Evolutionary conservation across 2,888 invertebrate genomes (phyloP).

Genomic region (Oligia fasciuncula): DNA sequence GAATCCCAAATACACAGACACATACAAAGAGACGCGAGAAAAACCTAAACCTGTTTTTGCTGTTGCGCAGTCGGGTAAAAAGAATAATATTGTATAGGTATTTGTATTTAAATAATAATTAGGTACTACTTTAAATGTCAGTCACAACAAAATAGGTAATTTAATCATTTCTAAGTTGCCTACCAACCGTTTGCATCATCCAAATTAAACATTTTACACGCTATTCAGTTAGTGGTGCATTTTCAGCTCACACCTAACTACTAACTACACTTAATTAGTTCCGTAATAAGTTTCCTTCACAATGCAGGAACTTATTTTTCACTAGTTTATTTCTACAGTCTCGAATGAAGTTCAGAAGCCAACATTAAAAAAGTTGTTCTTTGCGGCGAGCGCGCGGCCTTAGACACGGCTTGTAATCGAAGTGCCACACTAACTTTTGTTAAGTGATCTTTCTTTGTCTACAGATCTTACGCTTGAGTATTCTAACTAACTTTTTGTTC

Average conservation of each 20-base stretch:
- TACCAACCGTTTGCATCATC: background rate
- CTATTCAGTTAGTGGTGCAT: constrained; percentile 13
- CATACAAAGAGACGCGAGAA: background rate
- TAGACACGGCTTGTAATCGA: constrained; percentile 48
- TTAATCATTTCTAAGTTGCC: background rate
- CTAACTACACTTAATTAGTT: constrained; percentile 42
- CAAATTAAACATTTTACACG: constrained; percentile 12
- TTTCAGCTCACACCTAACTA: constrained; percentile 22
- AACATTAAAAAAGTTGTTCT: constrained; percentile 57
- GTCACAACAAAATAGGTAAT: constrained; percentile 3
- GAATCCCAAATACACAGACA: background rate
- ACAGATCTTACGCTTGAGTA: constrained; percentile 24
- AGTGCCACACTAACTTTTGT: constrained; percentile 39
- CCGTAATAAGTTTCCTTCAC: constrained; percentile 33
- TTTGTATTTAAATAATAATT: background rate
- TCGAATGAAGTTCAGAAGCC: constrained; percentile 38
- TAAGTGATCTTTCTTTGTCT: constrained; percentile 50
- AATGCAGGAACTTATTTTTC: constrained; percentile 42
- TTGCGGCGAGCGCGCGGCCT: constrained; percentile 20
- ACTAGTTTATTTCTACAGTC: constrained; percentile 42
- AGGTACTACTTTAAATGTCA: background rate
- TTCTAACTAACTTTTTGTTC: constrained; percentile 20
- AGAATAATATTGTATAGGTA: background rate
- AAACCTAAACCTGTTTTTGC: background rate
- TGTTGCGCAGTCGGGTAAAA: background rate